These are phyloP conservation scores for Pseudopipra pipra DNA, from an alignment of 2,113 vertebrate genomes.

Conservation along the genomic window DNA sequence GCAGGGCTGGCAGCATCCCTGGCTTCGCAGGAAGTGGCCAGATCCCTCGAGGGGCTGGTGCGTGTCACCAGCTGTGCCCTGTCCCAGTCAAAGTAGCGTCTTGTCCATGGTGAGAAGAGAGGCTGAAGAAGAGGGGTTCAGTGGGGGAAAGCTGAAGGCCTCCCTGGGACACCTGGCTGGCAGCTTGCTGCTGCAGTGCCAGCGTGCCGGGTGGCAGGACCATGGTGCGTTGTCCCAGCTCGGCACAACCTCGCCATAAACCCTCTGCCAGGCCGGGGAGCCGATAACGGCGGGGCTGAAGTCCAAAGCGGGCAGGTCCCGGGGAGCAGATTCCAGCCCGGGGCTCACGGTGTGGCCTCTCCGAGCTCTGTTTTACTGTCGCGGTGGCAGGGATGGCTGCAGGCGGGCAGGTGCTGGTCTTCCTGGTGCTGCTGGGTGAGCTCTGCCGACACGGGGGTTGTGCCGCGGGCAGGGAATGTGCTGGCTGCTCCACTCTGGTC, in stretches of 20 bases:
- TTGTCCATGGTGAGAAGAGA: neutral
- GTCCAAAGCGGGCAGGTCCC: neutral
- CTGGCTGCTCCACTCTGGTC: accelerated
- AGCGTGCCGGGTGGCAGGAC: neutral
- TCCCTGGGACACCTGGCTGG: neutral
- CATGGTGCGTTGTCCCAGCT: accelerated
- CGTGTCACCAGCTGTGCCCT: accelerated
- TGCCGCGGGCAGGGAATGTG: neutral
- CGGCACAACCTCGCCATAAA: neutral
- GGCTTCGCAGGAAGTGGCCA: neutral
- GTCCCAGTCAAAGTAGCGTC: accelerated
- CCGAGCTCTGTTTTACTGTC: accelerated
- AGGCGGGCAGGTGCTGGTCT: neutral
- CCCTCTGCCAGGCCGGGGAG: neutral
- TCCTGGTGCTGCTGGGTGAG: conserved; percentile 40
- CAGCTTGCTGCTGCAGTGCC: no score
- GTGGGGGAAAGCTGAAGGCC: neutral
- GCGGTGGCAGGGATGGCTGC: neutral
- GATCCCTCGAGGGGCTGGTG: accelerated
- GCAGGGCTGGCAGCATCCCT: neutral
- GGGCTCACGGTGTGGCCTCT: neutral
- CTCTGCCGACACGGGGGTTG: accelerated
- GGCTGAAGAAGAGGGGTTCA: neutral
- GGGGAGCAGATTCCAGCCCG: neutral
- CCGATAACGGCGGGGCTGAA: conserved; percentile 35